Evolutionary conservation across 2,888 invertebrate genomes (phyloP).

Genomic region (Oasisia sp.): DNA sequence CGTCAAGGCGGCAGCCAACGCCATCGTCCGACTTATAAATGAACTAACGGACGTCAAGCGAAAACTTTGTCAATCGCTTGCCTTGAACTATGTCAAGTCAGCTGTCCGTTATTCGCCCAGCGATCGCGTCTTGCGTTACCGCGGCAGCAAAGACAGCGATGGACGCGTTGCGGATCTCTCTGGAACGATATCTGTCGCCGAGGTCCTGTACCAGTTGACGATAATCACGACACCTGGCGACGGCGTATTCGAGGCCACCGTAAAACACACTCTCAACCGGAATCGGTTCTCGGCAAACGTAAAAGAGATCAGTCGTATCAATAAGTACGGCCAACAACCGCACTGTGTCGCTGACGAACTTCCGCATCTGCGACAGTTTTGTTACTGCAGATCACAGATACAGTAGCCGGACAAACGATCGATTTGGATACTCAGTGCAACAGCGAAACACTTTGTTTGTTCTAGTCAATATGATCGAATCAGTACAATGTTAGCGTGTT

Average conservation of each 20-base stretch:
- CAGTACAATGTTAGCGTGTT: not conserved
- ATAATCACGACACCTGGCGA: slow-evolving; percentile 79
- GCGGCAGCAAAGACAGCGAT: slow-evolving; percentile 80
- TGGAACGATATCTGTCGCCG: slow-evolving; percentile 71
- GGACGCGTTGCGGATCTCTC: slow-evolving; percentile 85
- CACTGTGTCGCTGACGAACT: slow-evolving; percentile 77
- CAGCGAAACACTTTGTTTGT: not conserved
- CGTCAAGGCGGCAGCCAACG: slow-evolving; percentile 30
- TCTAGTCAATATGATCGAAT: not conserved
- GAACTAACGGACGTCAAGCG: slow-evolving; percentile 28
- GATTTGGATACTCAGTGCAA: not conserved
- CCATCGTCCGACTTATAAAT: slow-evolving; percentile 37
- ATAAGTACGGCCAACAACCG: slow-evolving; percentile 85
- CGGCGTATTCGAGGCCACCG: slow-evolving; percentile 85
- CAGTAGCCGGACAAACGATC: not conserved
- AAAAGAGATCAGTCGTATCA: slow-evolving; percentile 72
- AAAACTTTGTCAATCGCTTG: slow-evolving; percentile 31
- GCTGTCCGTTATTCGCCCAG: slow-evolving; percentile 38
- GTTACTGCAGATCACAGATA: slow-evolving; percentile 74
- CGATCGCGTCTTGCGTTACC: slow-evolving; percentile 75
- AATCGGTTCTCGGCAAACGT: slow-evolving; percentile 17
- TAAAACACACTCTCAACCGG: slow-evolving; percentile 62
- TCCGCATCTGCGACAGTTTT: slow-evolving; percentile 80
- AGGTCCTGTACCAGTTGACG: slow-evolving; percentile 83
- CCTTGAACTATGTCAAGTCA: slow-evolving; percentile 30